Evolutionary conservation across 2,888 invertebrate genomes (phyloP), one percentile per base, ranked within the genome.

Genomic region (Tetragonula carbonaria): DNA sequence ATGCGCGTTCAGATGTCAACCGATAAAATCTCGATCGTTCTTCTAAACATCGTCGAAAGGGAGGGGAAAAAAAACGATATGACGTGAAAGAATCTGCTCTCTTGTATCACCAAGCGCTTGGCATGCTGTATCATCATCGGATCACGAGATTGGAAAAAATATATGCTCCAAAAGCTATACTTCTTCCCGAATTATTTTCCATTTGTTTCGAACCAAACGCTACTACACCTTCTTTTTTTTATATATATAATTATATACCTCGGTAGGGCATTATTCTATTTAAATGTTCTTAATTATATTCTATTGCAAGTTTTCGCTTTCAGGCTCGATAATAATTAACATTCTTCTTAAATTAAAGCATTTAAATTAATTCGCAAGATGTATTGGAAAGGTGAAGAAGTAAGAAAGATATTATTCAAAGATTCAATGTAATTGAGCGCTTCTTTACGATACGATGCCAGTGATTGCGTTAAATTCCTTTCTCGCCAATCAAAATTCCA

Each of bases 11-110:
- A 80, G 75, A 74, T 65, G 74, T 70, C 63, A 71, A 76, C 45
- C 67, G 85, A 85, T 80, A 70, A 57, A 50, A 74, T 71, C 76
- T 28, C 71, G 73, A 78, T 82, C 82, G 82, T 57, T 74, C 76
- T 63, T 57, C 13, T 18, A 53, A 50, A 72, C 45, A 21, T 16
- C 23, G 71, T 50, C 45, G 53, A 51, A 67, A 51, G 66, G 62
- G 45, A 0, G 0, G 8, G 2, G 8, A 8, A 38, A 84, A 66
- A 74, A 72, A 72, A 75, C n/a, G 71, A 63, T 45, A 18, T 28
- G 33, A 50, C 38, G 33, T 50, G 70, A 33, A 74, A 50, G 74
- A 71, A 74, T 67, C 55, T 55, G 59, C 21, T 73, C 70, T 57
- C 55, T 67, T 23, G 53, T 67, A 67, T 50, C 38, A 67, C 53